Percentiles rank a stretch among this genome's conserved stretches.
These are phyloP conservation scores for Mellivora capensis DNA, from an alignment of 2,113 vertebrate genomes.

Conservation along the genomic window DNA sequence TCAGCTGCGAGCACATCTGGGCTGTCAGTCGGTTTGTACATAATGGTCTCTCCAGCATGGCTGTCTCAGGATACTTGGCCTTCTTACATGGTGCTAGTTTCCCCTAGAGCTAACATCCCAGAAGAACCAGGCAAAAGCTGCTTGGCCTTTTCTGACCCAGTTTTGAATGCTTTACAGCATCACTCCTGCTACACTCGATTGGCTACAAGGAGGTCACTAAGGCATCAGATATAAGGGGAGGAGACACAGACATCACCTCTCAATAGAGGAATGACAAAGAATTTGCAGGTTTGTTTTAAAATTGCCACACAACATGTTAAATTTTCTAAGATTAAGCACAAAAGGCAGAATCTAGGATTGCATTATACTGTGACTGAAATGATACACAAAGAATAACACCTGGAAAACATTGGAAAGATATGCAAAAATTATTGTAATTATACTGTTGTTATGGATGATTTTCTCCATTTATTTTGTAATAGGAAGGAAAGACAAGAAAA, in stretches of 20 bases:
- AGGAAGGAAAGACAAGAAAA: background rate
- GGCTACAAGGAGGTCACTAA: background rate
- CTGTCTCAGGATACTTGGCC: background rate
- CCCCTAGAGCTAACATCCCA: background rate
- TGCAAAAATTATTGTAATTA: background rate
- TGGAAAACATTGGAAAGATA: background rate
- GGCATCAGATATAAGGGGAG: background rate
- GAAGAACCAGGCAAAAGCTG: background rate
- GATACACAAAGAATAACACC: background rate
- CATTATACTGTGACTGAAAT: background rate
- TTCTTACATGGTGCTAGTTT: background rate
- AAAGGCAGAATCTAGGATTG: background rate
- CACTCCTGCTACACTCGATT: background rate
- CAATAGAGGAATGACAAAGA: background rate
- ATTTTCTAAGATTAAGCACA: background rate
- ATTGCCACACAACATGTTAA: background rate
- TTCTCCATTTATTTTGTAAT: slow-evolving; percentile 19
- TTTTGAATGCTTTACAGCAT: background rate
- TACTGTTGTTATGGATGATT: background rate
- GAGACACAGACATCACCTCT: background rate
- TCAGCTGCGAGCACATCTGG: background rate
- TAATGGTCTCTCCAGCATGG: background rate
- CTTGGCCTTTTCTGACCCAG: background rate
- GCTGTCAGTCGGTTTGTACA: background rate
- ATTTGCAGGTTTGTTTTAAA: background rate